A percentile compares a stretch with the other conserved stretches of the same genome.
Conservation (phyloP, 2,797 vertebrate species). For the Zenarchopterus dispar region DNA sequence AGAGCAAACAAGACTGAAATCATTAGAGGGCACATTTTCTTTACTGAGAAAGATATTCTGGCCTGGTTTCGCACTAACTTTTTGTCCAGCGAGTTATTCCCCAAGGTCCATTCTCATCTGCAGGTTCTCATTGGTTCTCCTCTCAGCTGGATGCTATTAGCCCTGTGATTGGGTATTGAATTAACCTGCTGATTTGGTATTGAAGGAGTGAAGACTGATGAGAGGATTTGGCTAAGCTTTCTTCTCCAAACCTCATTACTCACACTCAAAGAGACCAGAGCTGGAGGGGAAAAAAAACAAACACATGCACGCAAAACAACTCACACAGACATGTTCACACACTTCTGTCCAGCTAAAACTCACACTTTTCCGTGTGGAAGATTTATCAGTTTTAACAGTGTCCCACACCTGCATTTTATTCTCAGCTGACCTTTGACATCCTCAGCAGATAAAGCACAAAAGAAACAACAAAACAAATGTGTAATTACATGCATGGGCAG, state of each 20-base stretch:
- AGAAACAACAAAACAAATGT: constrained; percentile 42
- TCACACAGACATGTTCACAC: constrained; percentile 20
- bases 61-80: constrained; percentile 55
- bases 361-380: constrained; percentile 29
- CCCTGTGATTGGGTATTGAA: constrained; percentile 80
- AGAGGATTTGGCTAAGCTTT: constrained; percentile 80
- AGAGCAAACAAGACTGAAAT: constrained; percentile 35
- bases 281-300: constrained; percentile 22
- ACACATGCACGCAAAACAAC: constrained; percentile 13
- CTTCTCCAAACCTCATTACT: constrained; percentile 80
- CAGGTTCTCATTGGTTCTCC: constrained; percentile 64
- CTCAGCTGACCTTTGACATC: constrained; percentile 35
- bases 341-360: constrained; percentile 37
- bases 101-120: constrained; percentile 49
- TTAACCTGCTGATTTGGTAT: constrained; percentile 80
- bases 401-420: constrained; percentile 20
- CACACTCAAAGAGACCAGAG: constrained; percentile 67
- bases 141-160: constrained; percentile 72
- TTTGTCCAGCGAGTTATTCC: constrained; percentile 58
- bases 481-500: constrained; percentile 35
- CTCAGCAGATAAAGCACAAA: constrained; percentile 32
- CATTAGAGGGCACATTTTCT: constrained; percentile 48
- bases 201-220: constrained; percentile 80
- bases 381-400: constrained; percentile 44
- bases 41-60: constrained; percentile 41